Percentiles rank a stretch among this genome's conserved stretches.
Evolutionary conservation across 2,888 invertebrate genomes (phyloP).

Genomic region (Oeneis ivallda): DNA sequence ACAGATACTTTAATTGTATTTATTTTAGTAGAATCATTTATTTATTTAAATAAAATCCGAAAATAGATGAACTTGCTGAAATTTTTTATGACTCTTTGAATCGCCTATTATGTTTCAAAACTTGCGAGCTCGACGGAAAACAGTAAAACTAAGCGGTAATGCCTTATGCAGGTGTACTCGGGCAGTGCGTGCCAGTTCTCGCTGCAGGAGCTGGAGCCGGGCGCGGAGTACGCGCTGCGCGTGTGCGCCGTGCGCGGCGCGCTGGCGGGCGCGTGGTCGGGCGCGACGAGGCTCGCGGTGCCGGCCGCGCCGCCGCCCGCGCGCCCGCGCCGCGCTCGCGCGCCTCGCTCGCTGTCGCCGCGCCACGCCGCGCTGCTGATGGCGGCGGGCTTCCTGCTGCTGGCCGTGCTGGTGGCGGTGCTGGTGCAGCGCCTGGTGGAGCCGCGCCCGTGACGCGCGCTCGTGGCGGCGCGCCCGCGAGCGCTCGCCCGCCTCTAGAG

Average conservation of each 20-base stretch:
- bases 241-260: conserved; percentile 88
- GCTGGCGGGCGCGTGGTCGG: conserved; percentile 87
- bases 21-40: too few relatives aligned
- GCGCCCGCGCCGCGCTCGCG: conserved; percentile 83
- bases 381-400: conserved; percentile 81
- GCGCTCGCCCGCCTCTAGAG: conserved; percentile 63
- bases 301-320: conserved; percentile 77
- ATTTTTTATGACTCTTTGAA: too few relatives aligned
- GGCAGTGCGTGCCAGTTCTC: conserved; percentile 84
- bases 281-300: conserved; percentile 79
- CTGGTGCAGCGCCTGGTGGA: conserved; percentile 81
- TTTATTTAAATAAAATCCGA: too few relatives aligned
- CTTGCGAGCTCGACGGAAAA: neutral
- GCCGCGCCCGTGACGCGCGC: conserved; percentile 74
- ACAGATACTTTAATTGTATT: too few relatives aligned
- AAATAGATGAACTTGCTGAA: too few relatives aligned
- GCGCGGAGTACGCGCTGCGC: conserved; percentile 88
- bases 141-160: neutral
- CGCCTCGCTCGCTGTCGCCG: conserved; percentile 80
- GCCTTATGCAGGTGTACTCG: conserved; percentile 82
- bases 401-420: conserved; percentile 84
- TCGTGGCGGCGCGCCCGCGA: conserved; percentile 63
- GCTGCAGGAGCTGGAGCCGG: conserved; percentile 86
- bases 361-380: conserved; percentile 84
- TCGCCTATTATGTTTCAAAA: neutral